Conservation (phyloP, 2,797 vertebrate genomes). For the Vireo griseus region DNA sequence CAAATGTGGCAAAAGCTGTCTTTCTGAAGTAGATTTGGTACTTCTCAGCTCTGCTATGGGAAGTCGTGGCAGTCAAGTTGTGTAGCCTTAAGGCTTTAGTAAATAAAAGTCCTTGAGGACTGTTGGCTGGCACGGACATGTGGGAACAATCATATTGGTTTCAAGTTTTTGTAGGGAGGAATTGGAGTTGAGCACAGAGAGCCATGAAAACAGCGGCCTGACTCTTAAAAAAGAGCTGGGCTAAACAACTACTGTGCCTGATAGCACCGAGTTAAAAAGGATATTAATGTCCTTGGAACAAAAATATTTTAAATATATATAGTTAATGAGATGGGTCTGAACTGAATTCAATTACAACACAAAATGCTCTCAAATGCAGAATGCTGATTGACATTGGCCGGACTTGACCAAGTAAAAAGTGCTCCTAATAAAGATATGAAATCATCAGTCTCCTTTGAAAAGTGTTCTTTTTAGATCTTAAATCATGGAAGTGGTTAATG, state of each 20-base stretch:
- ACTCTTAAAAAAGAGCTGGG: constrained; percentile 5
- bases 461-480: background rate
- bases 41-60: background rate
- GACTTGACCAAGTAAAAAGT: background rate
- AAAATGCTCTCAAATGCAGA: constrained; percentile 28
- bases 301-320: background rate
- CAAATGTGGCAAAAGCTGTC: background rate
- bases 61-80: background rate
- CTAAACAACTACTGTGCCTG: constrained; percentile 9
- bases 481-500: background rate
- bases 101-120: constrained; percentile 15
- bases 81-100: constrained; percentile 30
- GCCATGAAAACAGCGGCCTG: constrained; percentile 13
- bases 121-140: constrained; percentile 35
- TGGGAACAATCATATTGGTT: constrained; percentile 65
- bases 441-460: background rate
- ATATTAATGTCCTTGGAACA: constrained; percentile 20
- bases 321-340: constrained; percentile 38
- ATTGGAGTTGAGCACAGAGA: constrained; percentile 16
- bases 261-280: constrained; percentile 46
- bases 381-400: constrained; percentile 19
- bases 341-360: constrained; percentile 44
- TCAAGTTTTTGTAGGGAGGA: constrained; percentile 41
- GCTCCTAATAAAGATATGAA: background rate
- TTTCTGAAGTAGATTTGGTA: background rate